phyloP scores from a whole-genome alignment of 2,888 invertebrate species.

The Anagyrus pseudococci region DNA sequence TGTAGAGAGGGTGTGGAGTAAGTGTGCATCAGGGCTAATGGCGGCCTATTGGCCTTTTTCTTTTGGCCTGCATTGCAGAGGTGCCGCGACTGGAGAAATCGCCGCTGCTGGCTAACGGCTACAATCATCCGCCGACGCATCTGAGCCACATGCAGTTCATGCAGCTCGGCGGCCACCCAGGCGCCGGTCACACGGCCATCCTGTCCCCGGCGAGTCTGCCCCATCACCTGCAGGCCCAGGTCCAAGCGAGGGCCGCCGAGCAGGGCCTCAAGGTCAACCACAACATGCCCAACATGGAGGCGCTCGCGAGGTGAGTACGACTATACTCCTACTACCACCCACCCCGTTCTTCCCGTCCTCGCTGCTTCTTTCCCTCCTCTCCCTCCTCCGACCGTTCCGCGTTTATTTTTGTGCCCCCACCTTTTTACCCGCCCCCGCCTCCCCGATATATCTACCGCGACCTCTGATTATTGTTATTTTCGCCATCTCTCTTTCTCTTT shows the following conservation, averaged over 20 bases:
- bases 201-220: conserved; percentile 89
- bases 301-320: conserved; percentile 77
- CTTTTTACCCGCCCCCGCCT: not conserved
- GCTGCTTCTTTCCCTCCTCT: not conserved
- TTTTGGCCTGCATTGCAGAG: conserved; percentile 66
- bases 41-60: conserved; percentile 5
- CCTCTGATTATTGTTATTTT: conserved; percentile 39
- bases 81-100: conserved; percentile 91
- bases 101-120: conserved; percentile 89
- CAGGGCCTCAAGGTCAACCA: conserved; percentile 83
- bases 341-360: no score
- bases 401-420: not conserved
- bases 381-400: not conserved
- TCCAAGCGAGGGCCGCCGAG: conserved; percentile 70
- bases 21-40: conserved; percentile 1
- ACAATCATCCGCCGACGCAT: conserved; percentile 91
- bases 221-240: conserved; percentile 72
- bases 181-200: conserved; percentile 75
- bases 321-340: not conserved
- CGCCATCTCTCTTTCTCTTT: conserved; percentile 8
- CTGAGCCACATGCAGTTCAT: conserved; percentile 94
- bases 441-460: not conserved
- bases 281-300: conserved; percentile 85
- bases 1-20: not conserved
- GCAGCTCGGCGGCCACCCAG: conserved; percentile 83